Percentiles rank a stretch among this genome's conserved stretches.
Conservation (phyloP, 2,113 vertebrate species). For the Mungos mungo region DNA sequence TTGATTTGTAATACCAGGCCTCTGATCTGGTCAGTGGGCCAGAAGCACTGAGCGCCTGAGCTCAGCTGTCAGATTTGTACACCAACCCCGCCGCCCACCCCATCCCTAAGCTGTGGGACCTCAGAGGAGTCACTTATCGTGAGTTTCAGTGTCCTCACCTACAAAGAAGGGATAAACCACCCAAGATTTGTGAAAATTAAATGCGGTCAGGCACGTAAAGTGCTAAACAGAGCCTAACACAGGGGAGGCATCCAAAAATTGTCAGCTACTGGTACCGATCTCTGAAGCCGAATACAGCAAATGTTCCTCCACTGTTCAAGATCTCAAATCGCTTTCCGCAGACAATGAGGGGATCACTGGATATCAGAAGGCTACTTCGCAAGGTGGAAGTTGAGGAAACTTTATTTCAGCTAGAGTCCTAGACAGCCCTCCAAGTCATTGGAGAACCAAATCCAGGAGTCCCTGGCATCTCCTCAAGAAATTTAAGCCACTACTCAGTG, state of each 20-base stretch:
- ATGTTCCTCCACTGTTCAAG: not conserved
- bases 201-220: not conserved
- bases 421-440: not conserved
- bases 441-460: constrained; percentile 44
- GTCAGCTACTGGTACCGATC: not conserved
- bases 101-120: not conserved
- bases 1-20: not conserved
- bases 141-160: not conserved
- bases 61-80: not conserved
- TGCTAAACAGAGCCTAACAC: not conserved
- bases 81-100: not conserved
- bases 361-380: constrained; percentile 36
- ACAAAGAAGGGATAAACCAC: not conserved
- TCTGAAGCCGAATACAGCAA: not conserved
- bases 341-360: not conserved
- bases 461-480: constrained; percentile 12
- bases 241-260: not conserved
- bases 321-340: constrained; percentile 4
- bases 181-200: not conserved
- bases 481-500: not conserved
- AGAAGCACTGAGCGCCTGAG: not conserved
- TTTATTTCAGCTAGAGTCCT: constrained; percentile 62
- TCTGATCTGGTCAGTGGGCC: not conserved
- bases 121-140: not conserved
- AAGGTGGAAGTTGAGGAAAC: constrained; percentile 38